Evolutionary conservation across 2,797 vertebrate genomes (phyloP).

Genomic region (Pachyuromys duprasi): DNA sequence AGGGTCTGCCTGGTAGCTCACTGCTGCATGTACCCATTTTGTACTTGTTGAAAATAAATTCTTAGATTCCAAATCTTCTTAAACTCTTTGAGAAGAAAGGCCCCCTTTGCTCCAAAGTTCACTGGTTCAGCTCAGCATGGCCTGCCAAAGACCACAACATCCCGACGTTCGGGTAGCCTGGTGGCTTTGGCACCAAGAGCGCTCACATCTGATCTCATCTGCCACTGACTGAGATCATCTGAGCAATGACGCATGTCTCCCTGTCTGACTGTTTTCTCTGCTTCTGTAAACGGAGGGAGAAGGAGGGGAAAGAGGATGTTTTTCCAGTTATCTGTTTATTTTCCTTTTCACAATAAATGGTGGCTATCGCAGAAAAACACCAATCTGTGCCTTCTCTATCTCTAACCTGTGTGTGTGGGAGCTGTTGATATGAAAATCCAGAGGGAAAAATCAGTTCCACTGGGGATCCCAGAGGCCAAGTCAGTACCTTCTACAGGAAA

Average conservation of each 20-base stretch:
- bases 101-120: slow-evolving; percentile 70
- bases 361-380: background rate
- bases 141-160: background rate
- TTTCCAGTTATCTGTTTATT: slow-evolving; percentile 24
- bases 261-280: slow-evolving; percentile 21
- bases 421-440: background rate
- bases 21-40: background rate
- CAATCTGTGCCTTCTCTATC: slow-evolving; percentile 30
- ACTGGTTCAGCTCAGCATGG: background rate
- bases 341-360: background rate
- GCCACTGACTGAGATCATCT: slow-evolving; percentile 34
- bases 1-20: background rate
- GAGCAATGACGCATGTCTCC: background rate
- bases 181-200: slow-evolving; percentile 64
- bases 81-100: slow-evolving; percentile 17
- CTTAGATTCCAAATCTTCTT: slow-evolving; percentile 25
- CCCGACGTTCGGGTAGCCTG: slow-evolving; percentile 74
- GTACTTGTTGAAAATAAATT: background rate
- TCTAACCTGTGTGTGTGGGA: background rate
- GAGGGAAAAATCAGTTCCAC: background rate
- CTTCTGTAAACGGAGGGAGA: slow-evolving; percentile 66
- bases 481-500: background rate
- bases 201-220: slow-evolving; percentile 68
- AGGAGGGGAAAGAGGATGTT: slow-evolving; percentile 60
- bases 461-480: background rate